Evolutionary conservation across 2,113 vertebrate genomes (phyloP), one percentile per base, ranked within the genome.

Genomic region (Hippopotamus amphibius): DNA sequence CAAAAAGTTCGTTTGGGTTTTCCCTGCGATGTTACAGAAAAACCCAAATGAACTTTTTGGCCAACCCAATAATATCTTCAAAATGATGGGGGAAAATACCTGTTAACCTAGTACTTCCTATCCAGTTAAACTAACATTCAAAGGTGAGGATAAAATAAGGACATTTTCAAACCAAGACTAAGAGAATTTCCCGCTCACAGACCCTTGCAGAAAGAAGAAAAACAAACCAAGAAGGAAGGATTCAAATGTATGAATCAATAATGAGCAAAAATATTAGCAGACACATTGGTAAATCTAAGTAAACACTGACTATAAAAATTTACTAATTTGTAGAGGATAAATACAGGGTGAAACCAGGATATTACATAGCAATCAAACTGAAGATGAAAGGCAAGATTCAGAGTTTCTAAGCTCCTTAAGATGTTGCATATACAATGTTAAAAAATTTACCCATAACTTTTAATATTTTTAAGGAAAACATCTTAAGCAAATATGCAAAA

Each of bases 381-480:
- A 82, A 86, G 26, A 59, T 59, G 26, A 95, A 63, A 93, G 81
- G 14, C 55, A 69, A 93, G 24, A 85, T 41, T 71, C 69, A 71
- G 43, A 92, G 28, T 74, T 19, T 80, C 46, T 86, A 57, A 65
- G 79, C 26, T 50, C 65, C 55, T 85, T 77, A 24, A 48, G 65
- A 71, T 69, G n/a, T 37, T 66, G 37, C 48, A 74, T n/a, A 59
- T 22, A 68, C 10, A 53, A 46, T 82, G 28, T 92, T 71, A 79
- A 93, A 55, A 55, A 30, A 69, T 74, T 79, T 28, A 72, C 30
- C 71, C 59, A 22, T 89, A 63, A 88, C 24, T 91, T 68, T 55
- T 77, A 84, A 92, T 84, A 33, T 63, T 89, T 96, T 89, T 80
- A 80, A 85, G 85, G 55, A 72, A 95, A 93, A 65, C 8, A 66